Base-by-base conservation (phyloP, 1,140 invertebrate genomes). In the Zaprionus capensis region DNA sequence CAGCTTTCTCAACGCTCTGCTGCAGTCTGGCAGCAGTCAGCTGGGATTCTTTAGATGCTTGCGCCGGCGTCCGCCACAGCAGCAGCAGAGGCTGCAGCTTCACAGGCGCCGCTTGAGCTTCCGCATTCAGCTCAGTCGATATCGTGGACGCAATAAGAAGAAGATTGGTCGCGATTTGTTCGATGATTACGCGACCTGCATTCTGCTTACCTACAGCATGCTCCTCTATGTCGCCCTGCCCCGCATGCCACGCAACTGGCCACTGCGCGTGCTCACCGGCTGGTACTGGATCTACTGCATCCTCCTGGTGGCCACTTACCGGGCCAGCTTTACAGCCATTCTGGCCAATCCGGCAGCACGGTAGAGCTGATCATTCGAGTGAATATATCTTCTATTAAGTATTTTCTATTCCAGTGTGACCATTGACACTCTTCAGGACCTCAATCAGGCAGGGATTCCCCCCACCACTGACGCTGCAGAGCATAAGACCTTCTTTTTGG, bases 221-320 rank as follows among this genome's bases (percentile, higher is more conserved):
- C 91, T 97, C 22, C 91, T 97, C 1, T 94, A 96, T 76, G 95
- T 97, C 20, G 96, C 96, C 0, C 77, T 97, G 51, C 96, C 96
- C 0, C 94, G 95, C 80, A 93, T 97, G 69, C 96, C 96, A 0
- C 94, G 93, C 11, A 95, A 95, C 26, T 97, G 96, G 96, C 95
- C 96, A 0, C 92, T 97, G 44, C 93, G 96, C 38, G 92, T 97
- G 15, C 93, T 97, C 12, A 96, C 96, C 20, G 96, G 96, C 2
- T 97, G 96, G 95, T 97, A 97, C 93, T 97, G 96, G 96, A 86
- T 97, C 1, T 98, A 97, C 82, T 96, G 96, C 81, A 95, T 97
- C 62, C 93, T 97, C 5, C 94, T 97, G 28, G 95, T 96, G 0
- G 96, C 96, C 4, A 94, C 95, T 4, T 98, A 97, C 91, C 92